Conservation (phyloP, 2,797 vertebrate genomes). For the Chaetophractus vellerosus region DNA sequence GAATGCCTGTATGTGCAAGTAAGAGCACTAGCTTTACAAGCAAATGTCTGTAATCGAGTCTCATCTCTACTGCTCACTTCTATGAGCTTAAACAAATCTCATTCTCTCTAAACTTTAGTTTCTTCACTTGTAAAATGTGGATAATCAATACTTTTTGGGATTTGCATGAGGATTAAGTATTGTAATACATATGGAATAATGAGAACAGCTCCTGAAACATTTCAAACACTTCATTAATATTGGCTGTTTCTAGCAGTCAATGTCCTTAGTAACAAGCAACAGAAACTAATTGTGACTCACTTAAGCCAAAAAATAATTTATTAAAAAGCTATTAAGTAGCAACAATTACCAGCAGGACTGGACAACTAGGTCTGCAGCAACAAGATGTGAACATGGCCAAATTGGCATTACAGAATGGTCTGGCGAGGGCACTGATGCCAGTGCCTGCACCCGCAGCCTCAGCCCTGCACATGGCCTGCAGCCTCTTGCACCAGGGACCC, state of each 20-base stretch:
- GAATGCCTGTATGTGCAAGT: background rate
- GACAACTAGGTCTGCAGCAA: background rate
- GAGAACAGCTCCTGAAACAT: background rate
- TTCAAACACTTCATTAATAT: background rate
- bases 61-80: background rate
- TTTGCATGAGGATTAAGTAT: constrained; percentile 19
- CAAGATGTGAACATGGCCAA: background rate
- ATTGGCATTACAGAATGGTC: background rate
- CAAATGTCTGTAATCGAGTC: background rate
- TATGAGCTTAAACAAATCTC: background rate
- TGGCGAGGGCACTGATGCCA: background rate
- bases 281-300: background rate
- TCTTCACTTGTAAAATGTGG: constrained; percentile 22
- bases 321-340: constrained; percentile 26
- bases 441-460: background rate
- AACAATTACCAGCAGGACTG: background rate
- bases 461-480: background rate
- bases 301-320: constrained; percentile 7
- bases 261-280: background rate
- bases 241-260: background rate
- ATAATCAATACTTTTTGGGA: background rate
- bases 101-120: background rate
- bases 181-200: background rate
- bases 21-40: background rate
- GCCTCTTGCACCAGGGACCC: background rate